Conservation (phyloP, 1,140 invertebrate species). For the Laupala kohalensis region DNA sequence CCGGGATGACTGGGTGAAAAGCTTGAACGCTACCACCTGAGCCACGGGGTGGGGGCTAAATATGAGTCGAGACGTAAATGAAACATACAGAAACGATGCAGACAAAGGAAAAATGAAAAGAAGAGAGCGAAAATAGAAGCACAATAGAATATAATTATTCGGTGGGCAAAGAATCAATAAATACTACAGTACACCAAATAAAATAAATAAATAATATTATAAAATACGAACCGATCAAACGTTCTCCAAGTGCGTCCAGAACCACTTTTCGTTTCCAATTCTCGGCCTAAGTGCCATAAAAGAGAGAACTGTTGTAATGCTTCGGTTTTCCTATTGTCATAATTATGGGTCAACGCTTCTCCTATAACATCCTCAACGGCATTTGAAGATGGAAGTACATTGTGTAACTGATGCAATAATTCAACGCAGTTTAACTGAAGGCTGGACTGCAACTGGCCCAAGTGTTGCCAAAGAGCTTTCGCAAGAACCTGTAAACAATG, state of each 20-base stretch:
- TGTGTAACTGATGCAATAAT: slow-evolving; percentile 54
- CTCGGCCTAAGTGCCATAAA: slow-evolving; percentile 67
- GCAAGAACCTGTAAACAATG: slow-evolving; percentile 37
- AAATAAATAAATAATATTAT: no score
- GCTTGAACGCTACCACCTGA: no score
- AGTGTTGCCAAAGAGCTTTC: slow-evolving; percentile 50
- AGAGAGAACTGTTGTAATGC: slow-evolving; percentile 61
- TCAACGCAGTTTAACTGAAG: slow-evolving; percentile 51
- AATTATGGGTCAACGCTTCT: slow-evolving; percentile 32
- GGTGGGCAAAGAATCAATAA: no score
- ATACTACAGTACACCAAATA: no score
- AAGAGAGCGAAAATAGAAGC: no score
- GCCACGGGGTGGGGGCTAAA: no score
- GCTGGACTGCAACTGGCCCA: slow-evolving; percentile 41
- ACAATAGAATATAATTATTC: no score
- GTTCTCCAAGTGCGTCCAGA: slow-evolving; percentile 33
- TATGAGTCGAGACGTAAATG: no score
- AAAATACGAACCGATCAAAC: slow-evolving; percentile 48
- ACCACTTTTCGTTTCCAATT: slow-evolving; percentile 37
- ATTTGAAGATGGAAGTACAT: slow-evolving; percentile 42
- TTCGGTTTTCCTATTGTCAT: slow-evolving; percentile 39
- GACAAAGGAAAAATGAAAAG: no score
- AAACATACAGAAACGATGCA: no score
- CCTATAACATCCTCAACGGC: slow-evolving; percentile 59
- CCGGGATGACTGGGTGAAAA: no score